Conservation (phyloP, 1,140 invertebrate species). For the Atta cephalotes region DNA sequence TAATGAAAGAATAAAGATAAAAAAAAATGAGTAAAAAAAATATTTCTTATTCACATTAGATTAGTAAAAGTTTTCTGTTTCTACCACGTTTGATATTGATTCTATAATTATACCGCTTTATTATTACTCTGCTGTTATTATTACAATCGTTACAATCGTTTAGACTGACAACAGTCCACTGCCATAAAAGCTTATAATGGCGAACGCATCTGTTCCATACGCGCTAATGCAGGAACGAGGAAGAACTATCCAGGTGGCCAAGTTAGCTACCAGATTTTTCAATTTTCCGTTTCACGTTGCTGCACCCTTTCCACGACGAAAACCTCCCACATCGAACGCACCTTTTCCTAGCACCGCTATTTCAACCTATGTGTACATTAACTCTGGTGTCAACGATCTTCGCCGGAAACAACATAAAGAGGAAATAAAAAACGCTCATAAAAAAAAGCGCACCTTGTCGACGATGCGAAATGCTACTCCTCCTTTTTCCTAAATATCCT, state of each 20-base stretch:
- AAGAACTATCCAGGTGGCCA: constrained; percentile 73
- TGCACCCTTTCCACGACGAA: constrained; percentile 50
- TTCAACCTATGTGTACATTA: constrained; percentile 59
- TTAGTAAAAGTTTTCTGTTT: background rate
- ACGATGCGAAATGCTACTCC: background rate
- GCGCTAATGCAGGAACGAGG: constrained; percentile 55
- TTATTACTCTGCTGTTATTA: background rate
- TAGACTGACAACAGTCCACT: constrained; percentile 4
- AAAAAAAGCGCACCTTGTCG: constrained; percentile 26
- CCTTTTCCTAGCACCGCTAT: constrained; percentile 26
- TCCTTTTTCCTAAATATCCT: background rate
- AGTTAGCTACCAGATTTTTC: constrained; percentile 65
- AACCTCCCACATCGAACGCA: constrained; percentile 24
- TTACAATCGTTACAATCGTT: background rate
- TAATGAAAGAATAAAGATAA: background rate
- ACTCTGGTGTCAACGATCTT: constrained; percentile 43
- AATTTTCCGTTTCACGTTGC: constrained; percentile 54
- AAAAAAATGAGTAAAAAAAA: background rate
- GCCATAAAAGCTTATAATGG: background rate
- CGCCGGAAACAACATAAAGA: constrained; percentile 32
- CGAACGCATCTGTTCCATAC: constrained; percentile 66
- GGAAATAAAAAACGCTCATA: constrained; percentile 32
- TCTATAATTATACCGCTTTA: background rate
- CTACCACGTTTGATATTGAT: background rate
- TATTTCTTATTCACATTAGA: background rate